These are phyloP conservation scores for Sinosuthora webbiana DNA, from an alignment of 2,113 vertebrate genomes.

Conservation along the genomic window DNA sequence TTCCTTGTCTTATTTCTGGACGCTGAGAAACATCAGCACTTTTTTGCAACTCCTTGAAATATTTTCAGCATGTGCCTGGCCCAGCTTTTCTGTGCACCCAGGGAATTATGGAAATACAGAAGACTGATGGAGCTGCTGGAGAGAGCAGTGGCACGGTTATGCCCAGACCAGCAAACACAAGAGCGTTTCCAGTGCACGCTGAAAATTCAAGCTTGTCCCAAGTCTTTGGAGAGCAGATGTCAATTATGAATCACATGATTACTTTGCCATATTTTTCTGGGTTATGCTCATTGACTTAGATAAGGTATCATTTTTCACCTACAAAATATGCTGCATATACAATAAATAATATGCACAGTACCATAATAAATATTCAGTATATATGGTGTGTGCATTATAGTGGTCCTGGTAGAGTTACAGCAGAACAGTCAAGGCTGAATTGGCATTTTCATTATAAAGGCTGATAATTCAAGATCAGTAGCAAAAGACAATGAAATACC, in stretches of 20 bases:
- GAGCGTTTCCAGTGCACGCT: neutral
- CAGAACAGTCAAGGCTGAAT: constrained; percentile 62
- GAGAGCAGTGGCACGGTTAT: neutral
- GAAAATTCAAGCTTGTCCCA: constrained; percentile 50
- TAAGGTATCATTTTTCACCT: constrained; percentile 64
- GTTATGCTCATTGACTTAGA: constrained; percentile 64
- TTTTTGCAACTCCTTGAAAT: constrained; percentile 38
- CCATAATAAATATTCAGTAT: constrained; percentile 59
- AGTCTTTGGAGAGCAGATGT: constrained; percentile 54
- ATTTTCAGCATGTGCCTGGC: constrained; percentile 10
- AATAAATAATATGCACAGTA: constrained; percentile 60
- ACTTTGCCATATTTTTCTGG: constrained; percentile 48
- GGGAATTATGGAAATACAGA: neutral
- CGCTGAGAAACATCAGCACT: neutral
- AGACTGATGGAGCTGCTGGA: neutral
- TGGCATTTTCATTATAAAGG: constrained; percentile 49
- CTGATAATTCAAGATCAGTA: constrained; percentile 53
- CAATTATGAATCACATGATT: constrained; percentile 58
- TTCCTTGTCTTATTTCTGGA: neutral
- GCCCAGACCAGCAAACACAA: neutral
- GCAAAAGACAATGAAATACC: constrained; percentile 61
- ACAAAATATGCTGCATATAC: constrained; percentile 53
- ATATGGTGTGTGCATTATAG: constrained; percentile 28
- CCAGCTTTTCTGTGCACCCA: neutral
- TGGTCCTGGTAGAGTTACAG: constrained; percentile 38